These are phyloP conservation scores for Trisateles emortualis DNA, from an alignment of 2,888 invertebrate genomes.

Conservation along the genomic window DNA sequence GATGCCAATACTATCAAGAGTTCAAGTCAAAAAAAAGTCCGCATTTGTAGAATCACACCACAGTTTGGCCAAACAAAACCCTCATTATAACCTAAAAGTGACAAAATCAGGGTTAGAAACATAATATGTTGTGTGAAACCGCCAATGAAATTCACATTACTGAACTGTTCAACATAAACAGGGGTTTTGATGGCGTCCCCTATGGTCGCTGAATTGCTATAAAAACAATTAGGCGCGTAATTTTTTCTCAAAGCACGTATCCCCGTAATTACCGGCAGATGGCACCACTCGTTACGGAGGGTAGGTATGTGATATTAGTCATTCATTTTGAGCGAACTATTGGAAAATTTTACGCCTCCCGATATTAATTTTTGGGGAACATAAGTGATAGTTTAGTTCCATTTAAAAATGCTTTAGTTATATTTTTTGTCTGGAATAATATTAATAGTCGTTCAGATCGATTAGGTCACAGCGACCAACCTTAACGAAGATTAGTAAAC, in stretches of 20 bases:
- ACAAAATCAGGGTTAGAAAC: slow-evolving; percentile 16
- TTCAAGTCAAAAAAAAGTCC: not conserved
- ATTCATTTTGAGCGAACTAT: slow-evolving; percentile 48
- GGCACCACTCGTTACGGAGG: slow-evolving; percentile 72
- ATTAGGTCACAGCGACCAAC: too few species aligned
- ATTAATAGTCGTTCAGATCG: too few species aligned
- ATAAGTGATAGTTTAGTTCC: too few species aligned
- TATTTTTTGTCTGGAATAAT: too few species aligned
- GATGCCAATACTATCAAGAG: too few species aligned
- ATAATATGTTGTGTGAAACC: slow-evolving; percentile 41
- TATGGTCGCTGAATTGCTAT: slow-evolving; percentile 54
- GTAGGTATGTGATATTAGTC: slow-evolving; percentile 50
- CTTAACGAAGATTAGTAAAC: too few species aligned
- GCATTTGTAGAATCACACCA: not conserved
- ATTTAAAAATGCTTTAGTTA: not conserved
- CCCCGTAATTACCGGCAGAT: slow-evolving; percentile 77
- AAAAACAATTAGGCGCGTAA: slow-evolving; percentile 71
- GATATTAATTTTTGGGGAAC: slow-evolving; percentile 5
- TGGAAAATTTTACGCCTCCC: slow-evolving; percentile 23
- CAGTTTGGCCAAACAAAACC: slow-evolving; percentile 11
- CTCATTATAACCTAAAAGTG: slow-evolving; percentile 13
- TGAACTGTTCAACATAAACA: slow-evolving; percentile 22
- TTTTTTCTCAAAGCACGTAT: slow-evolving; percentile 71
- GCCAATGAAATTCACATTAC: slow-evolving; percentile 45
- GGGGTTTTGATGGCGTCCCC: slow-evolving; percentile 32